A percentile compares a stretch with the other conserved stretches of the same genome.
phyloP scores from a whole-genome alignment of 2,888 invertebrate species.

The Halictus quadricinctus region DNA sequence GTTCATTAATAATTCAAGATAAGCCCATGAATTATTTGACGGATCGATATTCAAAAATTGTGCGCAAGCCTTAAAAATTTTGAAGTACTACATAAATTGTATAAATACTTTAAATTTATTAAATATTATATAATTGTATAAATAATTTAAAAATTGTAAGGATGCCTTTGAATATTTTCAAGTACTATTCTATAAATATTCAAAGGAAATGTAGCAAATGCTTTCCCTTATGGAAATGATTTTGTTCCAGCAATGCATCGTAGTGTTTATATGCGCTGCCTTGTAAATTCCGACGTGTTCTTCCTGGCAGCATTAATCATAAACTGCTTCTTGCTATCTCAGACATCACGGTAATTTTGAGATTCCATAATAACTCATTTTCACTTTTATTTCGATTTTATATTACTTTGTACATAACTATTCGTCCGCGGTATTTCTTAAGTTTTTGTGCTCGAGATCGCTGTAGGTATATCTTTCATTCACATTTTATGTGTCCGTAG shows the following conservation, averaged over 20 bases:
- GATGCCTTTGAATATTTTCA: too few species aligned
- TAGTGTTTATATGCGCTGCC: background rate
- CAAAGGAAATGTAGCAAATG: background rate
- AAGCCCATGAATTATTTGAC: too few species aligned
- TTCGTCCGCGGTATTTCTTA: background rate
- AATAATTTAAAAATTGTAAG: background rate
- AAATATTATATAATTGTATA: too few species aligned
- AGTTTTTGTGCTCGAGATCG: background rate
- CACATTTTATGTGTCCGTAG: background rate
- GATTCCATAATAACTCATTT: background rate
- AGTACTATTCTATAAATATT: background rate
- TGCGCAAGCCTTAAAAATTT: background rate
- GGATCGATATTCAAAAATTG: background rate
- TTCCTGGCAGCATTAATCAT: background rate
- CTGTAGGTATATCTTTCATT: background rate
- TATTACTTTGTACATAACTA: background rate
- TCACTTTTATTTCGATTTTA: background rate
- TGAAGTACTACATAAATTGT: background rate
- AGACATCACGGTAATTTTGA: background rate
- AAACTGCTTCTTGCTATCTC: background rate
- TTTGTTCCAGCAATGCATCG: background rate
- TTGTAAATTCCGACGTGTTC: background rate
- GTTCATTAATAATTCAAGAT: too few species aligned
- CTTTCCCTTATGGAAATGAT: slow-evolving; percentile 3
- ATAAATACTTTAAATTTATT: background rate